Evolutionary conservation across 1,140 invertebrate species (phyloP), one percentile per base, ranked within the genome.

Genomic region (Drosophila navojoa): DNA sequence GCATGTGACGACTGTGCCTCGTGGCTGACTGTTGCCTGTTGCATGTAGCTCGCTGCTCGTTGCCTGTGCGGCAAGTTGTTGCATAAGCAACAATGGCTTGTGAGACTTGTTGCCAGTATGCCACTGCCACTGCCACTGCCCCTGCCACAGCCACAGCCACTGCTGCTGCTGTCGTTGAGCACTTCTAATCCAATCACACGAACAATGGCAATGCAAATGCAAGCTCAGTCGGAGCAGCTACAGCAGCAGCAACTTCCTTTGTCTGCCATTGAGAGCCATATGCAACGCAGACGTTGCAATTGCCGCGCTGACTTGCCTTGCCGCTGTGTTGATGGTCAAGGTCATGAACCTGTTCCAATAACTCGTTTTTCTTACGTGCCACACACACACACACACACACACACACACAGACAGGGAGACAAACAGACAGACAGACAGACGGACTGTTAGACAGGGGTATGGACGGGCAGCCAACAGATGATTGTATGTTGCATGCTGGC

Each of bases 281-380:
- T 86, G 81, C 81, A 78, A 70, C 69, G 64, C 66, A 60, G 71
- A 69, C 62, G 70, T 64, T 79, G 61, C 58, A 70, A 60, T 55
- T 73, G 79, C 62, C 59, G 62, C 42, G 71, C 67, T 67, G 82
- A 38, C 35, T 62, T 82, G 82, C 82, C 75, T 82, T 79, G 76
- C 55, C 67, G 76, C 55, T 60, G 57, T 76, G 81, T 87, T 90
- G 81, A 90, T 90, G 87, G 87, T 90, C 87, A 90, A 90, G 87
- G 87, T 90, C 87, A 90, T 90, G 87, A 90, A 90, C 87, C 87
- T 90, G 87, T 90, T 90, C 79, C 86, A 82, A 86, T 86, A 90
- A 90, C 86, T 90, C 74, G 86, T 90, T 90, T 38, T 73, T 82
- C 81, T 90, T 90, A 86, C 81, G 79, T 89, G 84, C 84, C 76